Evolutionary conservation across 2,888 invertebrate species (phyloP).

Genomic region (Geotrupes spiniger): DNA sequence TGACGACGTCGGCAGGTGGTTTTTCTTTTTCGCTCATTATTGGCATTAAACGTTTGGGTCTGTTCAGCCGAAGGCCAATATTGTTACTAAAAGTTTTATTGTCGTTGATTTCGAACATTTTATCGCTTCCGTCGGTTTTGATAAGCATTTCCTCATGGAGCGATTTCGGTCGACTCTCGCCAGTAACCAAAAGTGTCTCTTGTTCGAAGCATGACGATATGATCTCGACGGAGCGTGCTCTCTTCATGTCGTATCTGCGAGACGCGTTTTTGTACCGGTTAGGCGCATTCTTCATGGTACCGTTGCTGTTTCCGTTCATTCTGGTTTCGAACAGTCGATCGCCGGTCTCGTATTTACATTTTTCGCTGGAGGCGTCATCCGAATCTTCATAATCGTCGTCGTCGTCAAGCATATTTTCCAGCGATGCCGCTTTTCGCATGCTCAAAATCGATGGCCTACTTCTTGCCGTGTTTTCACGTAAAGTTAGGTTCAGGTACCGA

Average conservation of each 20-base stretch:
- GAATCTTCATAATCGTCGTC: conserved; percentile 52
- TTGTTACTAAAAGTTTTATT: conserved; percentile 27
- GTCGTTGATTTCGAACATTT: conserved; percentile 27
- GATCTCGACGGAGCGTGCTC: conserved; percentile 84
- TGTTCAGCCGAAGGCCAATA: conserved; percentile 47
- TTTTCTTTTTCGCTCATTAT: conserved; percentile 72
- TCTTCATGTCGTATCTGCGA: conserved; percentile 66
- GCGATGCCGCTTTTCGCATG: conserved; percentile 76
- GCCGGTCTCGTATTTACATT: conserved; percentile 9
- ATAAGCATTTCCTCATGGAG: conserved; percentile 54
- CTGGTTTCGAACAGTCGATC: conserved; percentile 33
- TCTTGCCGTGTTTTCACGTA: conserved; percentile 65
- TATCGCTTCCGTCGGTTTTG: conserved; percentile 42
- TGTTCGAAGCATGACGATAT: conserved; percentile 63
- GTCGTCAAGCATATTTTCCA: conserved; percentile 81
- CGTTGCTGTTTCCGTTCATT: conserved; percentile 33
- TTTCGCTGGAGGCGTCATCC: conserved; percentile 22
- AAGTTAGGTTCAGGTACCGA: conserved; percentile 80
- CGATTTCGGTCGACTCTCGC: conserved; percentile 37
- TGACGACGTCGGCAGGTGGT: conserved; percentile 87
- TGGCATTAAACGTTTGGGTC: conserved; percentile 61
- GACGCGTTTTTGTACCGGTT: conserved; percentile 52
- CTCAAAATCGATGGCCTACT: conserved; percentile 65
- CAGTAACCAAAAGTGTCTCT: conserved; percentile 22
- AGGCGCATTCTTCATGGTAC: conserved; percentile 34